A percentile compares a stretch with the other conserved stretches of the same genome.
phyloP scores from a whole-genome alignment of 2,797 vertebrate species.

The Microhierax caerulescens region DNA sequence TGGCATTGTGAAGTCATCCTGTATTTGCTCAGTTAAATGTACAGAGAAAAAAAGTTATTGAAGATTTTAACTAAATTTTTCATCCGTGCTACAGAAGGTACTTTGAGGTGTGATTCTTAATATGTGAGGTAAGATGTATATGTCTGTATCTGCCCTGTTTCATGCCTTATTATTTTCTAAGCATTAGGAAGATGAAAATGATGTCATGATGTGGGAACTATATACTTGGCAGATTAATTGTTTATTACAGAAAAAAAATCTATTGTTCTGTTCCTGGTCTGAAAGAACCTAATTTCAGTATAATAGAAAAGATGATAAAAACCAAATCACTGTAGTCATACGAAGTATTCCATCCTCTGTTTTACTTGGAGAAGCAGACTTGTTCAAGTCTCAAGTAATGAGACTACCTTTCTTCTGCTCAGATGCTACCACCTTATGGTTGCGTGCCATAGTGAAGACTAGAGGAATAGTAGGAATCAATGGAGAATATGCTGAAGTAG shows the following conservation, averaged over 20 bases:
- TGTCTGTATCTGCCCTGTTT: not conserved
- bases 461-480: not conserved
- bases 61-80: slow-evolving; percentile 81
- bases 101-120: slow-evolving; percentile 68
- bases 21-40: slow-evolving; percentile 77
- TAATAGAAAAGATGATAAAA: not conserved
- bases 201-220: not conserved
- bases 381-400: not conserved
- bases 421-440: not conserved
- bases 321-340: not conserved
- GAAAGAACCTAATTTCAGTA: not conserved
- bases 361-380: not conserved
- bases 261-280: not conserved
- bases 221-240: not conserved
- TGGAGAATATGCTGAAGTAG: not conserved
- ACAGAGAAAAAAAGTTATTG: slow-evolving; percentile 79
- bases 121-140: not conserved
- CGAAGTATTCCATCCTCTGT: not conserved
- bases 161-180: not conserved
- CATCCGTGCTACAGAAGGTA: slow-evolving; percentile 77
- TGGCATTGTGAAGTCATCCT: slow-evolving; percentile 75
- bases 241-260: not conserved
- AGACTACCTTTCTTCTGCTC: not conserved
- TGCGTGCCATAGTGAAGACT: not conserved
- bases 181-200: not conserved